phyloP scores from a whole-genome alignment of 2,113 vertebrate genomes.

The Tetrao urogallus region DNA sequence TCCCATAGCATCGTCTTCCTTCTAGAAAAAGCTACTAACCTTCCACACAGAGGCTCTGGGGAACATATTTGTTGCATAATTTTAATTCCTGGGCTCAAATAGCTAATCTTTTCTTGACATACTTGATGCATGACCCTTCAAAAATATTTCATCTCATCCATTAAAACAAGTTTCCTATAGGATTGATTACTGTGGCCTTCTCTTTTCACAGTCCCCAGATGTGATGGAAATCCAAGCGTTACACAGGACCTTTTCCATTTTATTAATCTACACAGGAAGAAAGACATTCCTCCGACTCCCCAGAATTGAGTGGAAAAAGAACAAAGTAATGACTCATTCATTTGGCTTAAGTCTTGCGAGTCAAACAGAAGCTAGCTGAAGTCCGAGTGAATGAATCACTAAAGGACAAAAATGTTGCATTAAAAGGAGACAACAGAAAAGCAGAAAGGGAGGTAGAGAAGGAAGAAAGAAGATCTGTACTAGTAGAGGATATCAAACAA shows the following conservation, averaged over 20 bases:
- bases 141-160: not conserved
- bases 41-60: not conserved
- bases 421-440: not conserved
- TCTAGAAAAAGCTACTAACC: fast-evolving
- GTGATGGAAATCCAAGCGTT: not conserved
- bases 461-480: not conserved
- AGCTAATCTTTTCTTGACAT: not conserved
- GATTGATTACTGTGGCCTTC: not conserved
- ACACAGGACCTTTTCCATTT: not conserved
- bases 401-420: not conserved
- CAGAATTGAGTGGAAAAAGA: not conserved
- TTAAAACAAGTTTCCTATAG: not conserved
- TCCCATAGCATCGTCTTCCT: not conserved
- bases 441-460: not conserved
- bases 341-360: not conserved
- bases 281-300: not conserved
- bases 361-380: not conserved
- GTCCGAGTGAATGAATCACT: too few relatives aligned
- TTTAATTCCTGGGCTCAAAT: not conserved
- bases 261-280: not conserved
- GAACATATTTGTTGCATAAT: not conserved
- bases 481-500: not conserved
- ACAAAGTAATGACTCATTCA: not conserved
- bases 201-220: not conserved
- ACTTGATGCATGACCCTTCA: not conserved